Evolutionary conservation across 2,797 vertebrate species (phyloP).

Genomic region (Gymnothorax reevesii): DNA sequence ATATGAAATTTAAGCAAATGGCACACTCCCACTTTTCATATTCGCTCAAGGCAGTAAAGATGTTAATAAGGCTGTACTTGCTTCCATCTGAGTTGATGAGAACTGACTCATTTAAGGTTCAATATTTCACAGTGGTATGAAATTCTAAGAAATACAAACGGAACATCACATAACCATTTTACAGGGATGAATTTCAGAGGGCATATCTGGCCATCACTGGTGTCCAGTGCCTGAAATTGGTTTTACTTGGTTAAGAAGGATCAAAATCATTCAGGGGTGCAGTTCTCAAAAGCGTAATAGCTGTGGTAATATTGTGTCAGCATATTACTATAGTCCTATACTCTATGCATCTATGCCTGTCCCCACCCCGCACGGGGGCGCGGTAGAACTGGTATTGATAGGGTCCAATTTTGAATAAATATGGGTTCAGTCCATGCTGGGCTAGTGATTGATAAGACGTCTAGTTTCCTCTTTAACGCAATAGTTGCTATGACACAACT

Average conservation of each 20-base stretch:
- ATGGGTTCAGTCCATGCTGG: too few relatives aligned
- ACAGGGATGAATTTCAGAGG: slow-evolving; percentile 1
- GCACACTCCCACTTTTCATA: neutral
- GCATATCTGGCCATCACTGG: neutral
- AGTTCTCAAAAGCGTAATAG: too few relatives aligned
- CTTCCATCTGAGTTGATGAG: neutral
- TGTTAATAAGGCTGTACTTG: neutral
- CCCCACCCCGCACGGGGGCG: too few relatives aligned
- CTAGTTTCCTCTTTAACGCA: too few relatives aligned
- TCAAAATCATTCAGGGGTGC: neutral
- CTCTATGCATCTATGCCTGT: too few relatives aligned
- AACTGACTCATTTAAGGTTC: neutral
- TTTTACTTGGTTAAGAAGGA: neutral
- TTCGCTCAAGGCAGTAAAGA: neutral
- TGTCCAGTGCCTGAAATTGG: neutral
- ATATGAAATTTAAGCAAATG: neutral
- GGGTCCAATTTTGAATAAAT: too few relatives aligned
- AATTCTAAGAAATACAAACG: neutral
- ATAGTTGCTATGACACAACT: too few relatives aligned
- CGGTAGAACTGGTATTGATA: too few relatives aligned
- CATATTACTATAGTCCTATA: too few relatives aligned
- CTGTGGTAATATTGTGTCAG: too few relatives aligned
- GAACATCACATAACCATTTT: neutral
- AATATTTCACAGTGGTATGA: neutral
- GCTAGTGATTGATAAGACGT: too few relatives aligned